Conservation (phyloP, 1,140 invertebrate species). For the Mylabris phalerata region DNA sequence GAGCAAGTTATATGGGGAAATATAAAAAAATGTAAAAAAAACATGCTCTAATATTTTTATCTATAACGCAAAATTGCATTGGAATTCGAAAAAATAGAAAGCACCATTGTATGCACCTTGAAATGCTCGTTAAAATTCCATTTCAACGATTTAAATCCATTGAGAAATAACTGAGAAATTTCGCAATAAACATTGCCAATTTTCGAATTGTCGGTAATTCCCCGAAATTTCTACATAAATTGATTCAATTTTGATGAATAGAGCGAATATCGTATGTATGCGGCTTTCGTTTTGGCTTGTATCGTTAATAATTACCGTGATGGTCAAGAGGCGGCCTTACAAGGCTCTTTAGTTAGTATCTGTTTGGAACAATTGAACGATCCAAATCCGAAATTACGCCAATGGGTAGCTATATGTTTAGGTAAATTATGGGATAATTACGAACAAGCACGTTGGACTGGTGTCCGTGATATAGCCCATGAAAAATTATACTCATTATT, state of each 20-base stretch:
- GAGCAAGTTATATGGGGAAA: too few species aligned
- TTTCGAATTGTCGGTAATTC: too few species aligned
- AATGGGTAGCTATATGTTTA: slow-evolving; percentile 90
- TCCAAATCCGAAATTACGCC: slow-evolving; percentile 57
- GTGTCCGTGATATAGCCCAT: slow-evolving; percentile 90
- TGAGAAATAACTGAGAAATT: too few species aligned
- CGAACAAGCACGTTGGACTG: slow-evolving; percentile 90
- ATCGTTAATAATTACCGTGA: slow-evolving; percentile 84
- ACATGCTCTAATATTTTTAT: too few species aligned
- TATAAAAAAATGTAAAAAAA: too few species aligned
- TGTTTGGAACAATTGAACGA: slow-evolving; percentile 77
- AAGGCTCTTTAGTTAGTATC: slow-evolving; percentile 81
- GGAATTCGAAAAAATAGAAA: too few species aligned
- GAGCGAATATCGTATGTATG: slow-evolving; percentile 80
- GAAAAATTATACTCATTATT: slow-evolving; percentile 84
- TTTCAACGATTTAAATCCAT: too few species aligned
- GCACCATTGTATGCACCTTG: too few species aligned
- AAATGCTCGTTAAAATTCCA: too few species aligned
- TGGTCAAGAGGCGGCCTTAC: slow-evolving; percentile 80
- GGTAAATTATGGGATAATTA: slow-evolving; percentile 92
- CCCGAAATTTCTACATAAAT: not conserved
- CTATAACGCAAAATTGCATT: too few species aligned
- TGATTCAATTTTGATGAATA: slow-evolving; percentile 37
- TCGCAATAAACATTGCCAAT: too few species aligned
- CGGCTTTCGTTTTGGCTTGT: slow-evolving; percentile 85